Evolutionary conservation across 2,888 invertebrate species (phyloP).

Genomic region (Teleogryllus oceanicus): DNA sequence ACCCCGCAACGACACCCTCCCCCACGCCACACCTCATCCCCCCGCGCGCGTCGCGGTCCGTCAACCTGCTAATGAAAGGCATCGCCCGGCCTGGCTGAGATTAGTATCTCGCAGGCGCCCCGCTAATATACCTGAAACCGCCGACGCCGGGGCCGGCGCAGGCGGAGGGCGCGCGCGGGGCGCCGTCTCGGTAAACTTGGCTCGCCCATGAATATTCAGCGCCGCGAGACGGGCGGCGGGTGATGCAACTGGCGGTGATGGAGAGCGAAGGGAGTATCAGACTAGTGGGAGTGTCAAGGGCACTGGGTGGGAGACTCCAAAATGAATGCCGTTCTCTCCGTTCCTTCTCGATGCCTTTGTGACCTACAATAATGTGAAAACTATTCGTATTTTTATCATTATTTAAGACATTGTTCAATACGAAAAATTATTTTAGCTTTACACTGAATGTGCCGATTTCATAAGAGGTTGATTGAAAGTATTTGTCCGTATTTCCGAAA

Average conservation of each 20-base stretch:
- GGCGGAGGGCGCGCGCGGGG: not conserved
- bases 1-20: not conserved
- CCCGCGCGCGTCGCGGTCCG: not conserved
- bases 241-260: not conserved
- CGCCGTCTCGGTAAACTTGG: not conserved
- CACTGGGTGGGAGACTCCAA: too few species aligned
- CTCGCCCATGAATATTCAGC: not conserved
- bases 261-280: not conserved
- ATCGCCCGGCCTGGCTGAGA: not conserved
- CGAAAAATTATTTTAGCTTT: too few species aligned
- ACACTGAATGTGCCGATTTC: too few species aligned
- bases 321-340: too few species aligned
- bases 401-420: too few species aligned
- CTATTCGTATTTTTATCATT: too few species aligned
- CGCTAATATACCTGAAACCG: slow-evolving; percentile 9
- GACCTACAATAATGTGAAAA: too few species aligned
- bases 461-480: too few species aligned
- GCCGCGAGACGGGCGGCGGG: not conserved
- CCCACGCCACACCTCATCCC: not conserved
- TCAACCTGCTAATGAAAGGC: slow-evolving; percentile 10
- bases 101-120: slow-evolving; percentile 2
- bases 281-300: not conserved
- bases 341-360: too few species aligned
- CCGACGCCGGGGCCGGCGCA: not conserved
- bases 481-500: too few species aligned